These are phyloP conservation scores for Platyscapa corneri DNA, from an alignment of 1,140 invertebrate genomes.

Conservation along the genomic window DNA sequence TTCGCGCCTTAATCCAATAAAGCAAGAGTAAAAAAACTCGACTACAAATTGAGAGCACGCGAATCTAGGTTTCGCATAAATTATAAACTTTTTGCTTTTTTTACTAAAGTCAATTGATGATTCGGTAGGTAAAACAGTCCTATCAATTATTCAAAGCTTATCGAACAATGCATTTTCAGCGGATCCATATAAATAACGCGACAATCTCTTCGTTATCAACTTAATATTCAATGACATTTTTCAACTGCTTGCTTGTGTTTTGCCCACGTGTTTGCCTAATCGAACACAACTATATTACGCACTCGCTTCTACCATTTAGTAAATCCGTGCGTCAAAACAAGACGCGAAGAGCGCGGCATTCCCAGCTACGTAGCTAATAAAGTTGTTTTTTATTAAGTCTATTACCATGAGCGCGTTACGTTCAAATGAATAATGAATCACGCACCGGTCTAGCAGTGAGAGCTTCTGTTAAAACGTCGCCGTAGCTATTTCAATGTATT, in stretches of 20 bases:
- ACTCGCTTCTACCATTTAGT: background rate
- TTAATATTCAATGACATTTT: background rate
- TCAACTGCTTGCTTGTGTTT: background rate
- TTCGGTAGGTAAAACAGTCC: background rate
- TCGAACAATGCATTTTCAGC: background rate
- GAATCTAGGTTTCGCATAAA: background rate
- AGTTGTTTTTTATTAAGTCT: background rate
- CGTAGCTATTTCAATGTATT: background rate
- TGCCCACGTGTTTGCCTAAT: background rate
- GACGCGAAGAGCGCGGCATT: too few relatives aligned
- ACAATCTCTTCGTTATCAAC: background rate
- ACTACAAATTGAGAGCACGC: background rate
- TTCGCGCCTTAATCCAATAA: background rate
- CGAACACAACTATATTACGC: background rate
- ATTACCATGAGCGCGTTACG: background rate
- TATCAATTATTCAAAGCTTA: background rate
- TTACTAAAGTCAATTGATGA: background rate
- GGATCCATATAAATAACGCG: background rate
- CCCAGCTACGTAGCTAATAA: too few relatives aligned
- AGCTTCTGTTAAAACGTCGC: background rate
- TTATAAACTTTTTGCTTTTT: background rate
- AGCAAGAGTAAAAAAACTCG: background rate
- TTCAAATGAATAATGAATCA: background rate
- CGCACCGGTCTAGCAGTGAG: background rate
- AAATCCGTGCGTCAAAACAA: background rate